phyloP scores from a whole-genome alignment of 2,888 invertebrate genomes.

The Suillia variegata region DNA sequence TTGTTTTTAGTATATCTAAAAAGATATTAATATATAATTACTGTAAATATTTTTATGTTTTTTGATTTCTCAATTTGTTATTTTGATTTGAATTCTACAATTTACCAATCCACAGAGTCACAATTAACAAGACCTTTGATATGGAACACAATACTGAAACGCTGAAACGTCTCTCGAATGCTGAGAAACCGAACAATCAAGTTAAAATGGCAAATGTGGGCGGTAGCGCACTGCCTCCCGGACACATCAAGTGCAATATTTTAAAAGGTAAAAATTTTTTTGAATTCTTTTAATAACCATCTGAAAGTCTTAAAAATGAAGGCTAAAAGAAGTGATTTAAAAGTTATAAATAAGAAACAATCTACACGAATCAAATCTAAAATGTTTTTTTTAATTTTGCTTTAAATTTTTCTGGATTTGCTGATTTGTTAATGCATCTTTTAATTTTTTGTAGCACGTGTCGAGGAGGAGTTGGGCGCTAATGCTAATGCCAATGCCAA shows the following conservation, averaged over 20 bases:
- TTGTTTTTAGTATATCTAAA: neutral
- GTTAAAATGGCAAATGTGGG: slow-evolving; percentile 69
- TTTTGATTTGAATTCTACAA: slow-evolving; percentile 16
- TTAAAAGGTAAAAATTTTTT: slow-evolving; percentile 73
- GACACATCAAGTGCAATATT: slow-evolving; percentile 93
- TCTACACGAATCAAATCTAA: no score
- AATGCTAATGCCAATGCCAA: slow-evolving; percentile 60
- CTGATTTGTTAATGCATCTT: neutral
- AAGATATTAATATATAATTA: no score
- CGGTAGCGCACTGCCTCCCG: slow-evolving; percentile 76
- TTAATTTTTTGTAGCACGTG: slow-evolving; percentile 64
- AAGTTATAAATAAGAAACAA: no score
- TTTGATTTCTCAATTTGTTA: slow-evolving; percentile 13
- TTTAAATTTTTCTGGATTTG: neutral
- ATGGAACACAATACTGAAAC: slow-evolving; percentile 70
- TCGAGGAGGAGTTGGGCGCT: slow-evolving; percentile 65
- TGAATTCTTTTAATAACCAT: neutral
- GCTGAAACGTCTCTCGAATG: slow-evolving; percentile 68
- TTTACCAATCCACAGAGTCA: slow-evolving; percentile 53
- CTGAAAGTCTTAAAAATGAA: no score
- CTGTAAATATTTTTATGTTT: slow-evolving; percentile 10
- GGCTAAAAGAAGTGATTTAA: no score
- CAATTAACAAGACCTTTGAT: slow-evolving; percentile 61
- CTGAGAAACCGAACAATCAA: slow-evolving; percentile 74
- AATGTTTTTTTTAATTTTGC: no score